Conservation (phyloP, 2,113 vertebrate genomes). For the Labeo rohita region DNA sequence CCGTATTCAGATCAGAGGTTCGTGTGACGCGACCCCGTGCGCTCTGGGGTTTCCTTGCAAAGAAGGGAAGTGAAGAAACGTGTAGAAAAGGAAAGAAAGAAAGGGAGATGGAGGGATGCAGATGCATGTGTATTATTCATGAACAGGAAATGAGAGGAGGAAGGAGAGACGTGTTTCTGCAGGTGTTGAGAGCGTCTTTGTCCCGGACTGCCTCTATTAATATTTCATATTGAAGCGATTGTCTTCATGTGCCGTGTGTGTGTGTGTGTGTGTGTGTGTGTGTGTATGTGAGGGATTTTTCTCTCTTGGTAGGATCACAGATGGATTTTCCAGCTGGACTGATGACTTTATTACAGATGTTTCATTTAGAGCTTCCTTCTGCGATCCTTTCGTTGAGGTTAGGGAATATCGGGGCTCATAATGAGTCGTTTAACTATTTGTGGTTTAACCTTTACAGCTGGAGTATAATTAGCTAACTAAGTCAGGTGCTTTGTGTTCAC, state of each 20-base stretch:
- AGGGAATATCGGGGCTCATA: neutral
- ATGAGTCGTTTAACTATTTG: neutral
- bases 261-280: neutral
- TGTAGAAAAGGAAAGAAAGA: neutral
- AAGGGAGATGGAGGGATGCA: slow-evolving; percentile 46
- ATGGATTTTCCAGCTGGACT: neutral
- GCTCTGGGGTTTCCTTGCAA: neutral
- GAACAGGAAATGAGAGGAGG: slow-evolving; percentile 68
- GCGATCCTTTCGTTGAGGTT: neutral
- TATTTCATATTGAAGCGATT: slow-evolving; percentile 37
- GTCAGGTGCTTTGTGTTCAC: slow-evolving; percentile 1
- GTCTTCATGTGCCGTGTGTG: neutral
- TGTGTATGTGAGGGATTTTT: neutral
- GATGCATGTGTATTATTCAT: slow-evolving; percentile 77
- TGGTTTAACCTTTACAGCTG: neutral
- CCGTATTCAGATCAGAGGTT: neutral
- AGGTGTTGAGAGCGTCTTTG: neutral
- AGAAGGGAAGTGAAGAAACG: neutral
- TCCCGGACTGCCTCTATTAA: slow-evolving; percentile 19
- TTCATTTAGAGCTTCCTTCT: neutral
- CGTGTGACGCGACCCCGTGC: neutral
- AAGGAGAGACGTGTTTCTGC: slow-evolving; percentile 5
- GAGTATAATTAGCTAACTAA: neutral
- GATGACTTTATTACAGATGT: slow-evolving; percentile 27
- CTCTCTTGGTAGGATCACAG: slow-evolving; percentile 3